phyloP scores from a whole-genome alignment of 2,888 invertebrate genomes.

The Lepidochitona cinerea region DNA sequence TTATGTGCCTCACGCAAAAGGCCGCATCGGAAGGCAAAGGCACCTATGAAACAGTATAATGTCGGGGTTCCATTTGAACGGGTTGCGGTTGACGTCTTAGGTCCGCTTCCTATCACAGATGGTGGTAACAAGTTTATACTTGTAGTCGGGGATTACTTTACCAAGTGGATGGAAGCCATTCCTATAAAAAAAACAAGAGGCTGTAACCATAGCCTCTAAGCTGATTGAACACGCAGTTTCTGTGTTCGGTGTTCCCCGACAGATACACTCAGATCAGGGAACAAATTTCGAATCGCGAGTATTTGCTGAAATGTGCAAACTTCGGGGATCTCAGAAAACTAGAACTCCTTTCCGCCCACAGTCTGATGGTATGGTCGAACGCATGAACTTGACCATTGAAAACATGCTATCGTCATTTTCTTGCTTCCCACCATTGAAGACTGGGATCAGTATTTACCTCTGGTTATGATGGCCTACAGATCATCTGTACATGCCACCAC shows the following conservation, averaged over 20 bases:
- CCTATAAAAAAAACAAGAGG: slow-evolving; percentile 26
- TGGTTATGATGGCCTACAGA: slow-evolving; percentile 32
- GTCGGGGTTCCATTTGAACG: slow-evolving; percentile 17
- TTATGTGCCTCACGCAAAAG: slow-evolving; percentile 18
- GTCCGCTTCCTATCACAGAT: slow-evolving; percentile 12
- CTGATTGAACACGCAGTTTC: slow-evolving; percentile 27
- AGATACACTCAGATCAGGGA: slow-evolving; percentile 31
- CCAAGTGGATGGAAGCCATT: slow-evolving; percentile 24
- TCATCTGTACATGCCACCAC: slow-evolving; percentile 29
- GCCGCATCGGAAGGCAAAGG: slow-evolving; percentile 8
- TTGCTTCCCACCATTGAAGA: slow-evolving; percentile 15
- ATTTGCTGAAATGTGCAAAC: slow-evolving; percentile 27
- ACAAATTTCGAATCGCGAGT: slow-evolving; percentile 29
- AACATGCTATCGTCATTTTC: slow-evolving; percentile 26
- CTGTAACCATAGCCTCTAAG: slow-evolving; percentile 29
- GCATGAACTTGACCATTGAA: slow-evolving; percentile 22
- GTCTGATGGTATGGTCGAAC: slow-evolving; percentile 20
- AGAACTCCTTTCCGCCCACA: slow-evolving; percentile 25
- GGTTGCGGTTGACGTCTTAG: slow-evolving; percentile 22
- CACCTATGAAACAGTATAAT: slow-evolving; percentile 3
- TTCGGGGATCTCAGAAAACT: slow-evolving; percentile 31
- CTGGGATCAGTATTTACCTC: slow-evolving; percentile 18
- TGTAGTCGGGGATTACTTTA: slow-evolving; percentile 28
- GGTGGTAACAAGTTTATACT: slow-evolving; percentile 20
- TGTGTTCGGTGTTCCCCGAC: slow-evolving; percentile 24